Base-by-base conservation (phyloP, 2,888 invertebrate species). In the Xestia ashworthii region DNA sequence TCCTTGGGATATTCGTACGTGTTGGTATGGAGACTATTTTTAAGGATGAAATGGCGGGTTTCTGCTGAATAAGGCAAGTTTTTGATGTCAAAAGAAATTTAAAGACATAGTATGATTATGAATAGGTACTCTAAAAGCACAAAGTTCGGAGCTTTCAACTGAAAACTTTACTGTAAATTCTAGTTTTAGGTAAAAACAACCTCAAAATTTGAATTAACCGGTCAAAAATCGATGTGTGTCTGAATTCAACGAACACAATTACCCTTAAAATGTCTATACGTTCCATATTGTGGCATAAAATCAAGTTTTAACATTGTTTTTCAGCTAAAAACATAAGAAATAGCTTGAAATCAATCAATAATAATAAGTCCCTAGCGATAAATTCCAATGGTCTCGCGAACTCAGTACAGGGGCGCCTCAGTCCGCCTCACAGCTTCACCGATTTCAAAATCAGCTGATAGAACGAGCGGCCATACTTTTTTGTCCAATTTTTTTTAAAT, bases 391-490 rank as follows among this genome's bases (percentile, higher is more conserved):
- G 62, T 16, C 1, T 12, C 62, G 22, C 38, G 25, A 74, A 60
- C 83, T 44, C 62, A 67, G 88, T 88, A 80, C 85, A 76, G 88
- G 85, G 87, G 87, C 87, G 87, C 87, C 87, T 88, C 87, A 78
- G 84, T 87, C 88, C 87, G 87, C 87, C 87, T 88, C 87, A 78
- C 80, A 88, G 72, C 68, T 73, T 74, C 77, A 74, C 66, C 78
- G 88, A 84, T 85, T 80, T 81, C 76, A 82, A 88, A 88, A 88
- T 88, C 87, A 88, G 87, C 87, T 88, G 87, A 88, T 84, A 68
- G 67, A 80, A 80, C 76, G 66, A 81, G 74, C 88, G 78, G 85
- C 82, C 87, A 87, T 86, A 71, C 67, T 76, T 85, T 83, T 79
- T 87, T 85, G 68, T 79, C 68, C 12, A 71, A 48, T 79, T 85